Percentiles rank a stretch among this genome's conserved stretches.
Conservation (phyloP, 2,888 invertebrate species). For the Dryobota labecula region DNA sequence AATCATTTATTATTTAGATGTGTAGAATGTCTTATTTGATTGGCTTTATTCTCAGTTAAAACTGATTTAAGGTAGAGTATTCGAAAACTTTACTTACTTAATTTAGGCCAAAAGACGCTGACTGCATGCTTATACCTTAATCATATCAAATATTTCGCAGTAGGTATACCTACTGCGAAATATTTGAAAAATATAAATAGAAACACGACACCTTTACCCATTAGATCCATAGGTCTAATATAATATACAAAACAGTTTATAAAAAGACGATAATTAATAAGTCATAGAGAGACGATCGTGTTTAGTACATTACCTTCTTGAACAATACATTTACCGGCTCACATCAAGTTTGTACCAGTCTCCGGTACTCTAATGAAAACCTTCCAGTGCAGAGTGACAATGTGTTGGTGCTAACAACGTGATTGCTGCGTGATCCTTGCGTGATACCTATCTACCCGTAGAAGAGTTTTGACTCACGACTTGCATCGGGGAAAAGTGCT, state of each 20-base stretch:
- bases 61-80: too few relatives aligned
- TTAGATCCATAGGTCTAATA: conserved; percentile 44
- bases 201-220: neutral
- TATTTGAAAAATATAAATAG: conserved; percentile 1
- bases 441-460: conserved; percentile 20
- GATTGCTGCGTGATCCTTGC: conserved; percentile 36
- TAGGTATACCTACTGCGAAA: neutral
- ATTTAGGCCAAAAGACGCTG: too few relatives aligned
- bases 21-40: too few relatives aligned
- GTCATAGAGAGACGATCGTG: conserved; percentile 48
- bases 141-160: too few relatives aligned
- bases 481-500: conserved; percentile 17
- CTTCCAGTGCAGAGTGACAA: conserved; percentile 20
- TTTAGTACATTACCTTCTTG: conserved; percentile 38
- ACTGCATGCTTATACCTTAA: too few relatives aligned
- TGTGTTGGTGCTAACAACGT: conserved; percentile 28
- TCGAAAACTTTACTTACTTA: too few relatives aligned
- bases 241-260: conserved; percentile 29
- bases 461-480: conserved; percentile 4
- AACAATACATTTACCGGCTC: conserved; percentile 18
- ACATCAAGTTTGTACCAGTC: conserved; percentile 36
- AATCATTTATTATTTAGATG: too few relatives aligned
- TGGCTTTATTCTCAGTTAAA: too few relatives aligned
- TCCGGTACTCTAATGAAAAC: conserved; percentile 34
- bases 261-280: conserved; percentile 36